These are phyloP conservation scores for Danio choprae DNA, from an alignment of 2,797 vertebrate species.

Conservation along the genomic window DNA sequence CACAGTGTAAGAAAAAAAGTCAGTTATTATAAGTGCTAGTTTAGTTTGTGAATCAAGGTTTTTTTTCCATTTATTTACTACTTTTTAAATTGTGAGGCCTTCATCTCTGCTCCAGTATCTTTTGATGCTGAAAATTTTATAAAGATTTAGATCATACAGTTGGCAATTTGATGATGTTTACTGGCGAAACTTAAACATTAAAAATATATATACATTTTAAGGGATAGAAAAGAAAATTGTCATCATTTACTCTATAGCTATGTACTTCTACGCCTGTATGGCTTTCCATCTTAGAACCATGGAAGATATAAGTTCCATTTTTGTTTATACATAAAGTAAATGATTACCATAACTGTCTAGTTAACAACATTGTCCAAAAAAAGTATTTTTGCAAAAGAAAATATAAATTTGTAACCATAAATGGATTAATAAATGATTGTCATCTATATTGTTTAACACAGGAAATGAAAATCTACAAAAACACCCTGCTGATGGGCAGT, in stretches of 20 bases:
- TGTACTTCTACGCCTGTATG: background rate
- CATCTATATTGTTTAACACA: background rate
- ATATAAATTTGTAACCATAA: background rate
- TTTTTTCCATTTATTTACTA: too few species aligned
- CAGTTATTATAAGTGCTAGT: too few species aligned
- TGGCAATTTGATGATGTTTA: too few species aligned
- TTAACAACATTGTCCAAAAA: background rate
- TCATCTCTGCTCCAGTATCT: too few species aligned
- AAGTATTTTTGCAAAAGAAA: background rate
- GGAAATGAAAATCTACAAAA: conserved; percentile 38
- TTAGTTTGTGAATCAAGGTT: too few species aligned
- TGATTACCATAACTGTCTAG: background rate
- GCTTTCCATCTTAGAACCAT: background rate
- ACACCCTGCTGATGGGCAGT: conserved; percentile 17
- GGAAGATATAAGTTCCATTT: background rate
- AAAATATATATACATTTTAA: background rate
- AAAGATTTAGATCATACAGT: too few species aligned
- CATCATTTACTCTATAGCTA: background rate
- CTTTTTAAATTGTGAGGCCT: too few species aligned
- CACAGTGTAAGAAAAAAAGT: too few species aligned
- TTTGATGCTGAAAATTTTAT: too few species aligned
- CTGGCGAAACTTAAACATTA: too few species aligned
- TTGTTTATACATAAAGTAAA: background rate
- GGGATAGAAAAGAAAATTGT: background rate
- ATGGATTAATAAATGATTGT: background rate